phyloP scores from a whole-genome alignment of 2,888 invertebrate species.

The Callosobruchus maculatus region DNA sequence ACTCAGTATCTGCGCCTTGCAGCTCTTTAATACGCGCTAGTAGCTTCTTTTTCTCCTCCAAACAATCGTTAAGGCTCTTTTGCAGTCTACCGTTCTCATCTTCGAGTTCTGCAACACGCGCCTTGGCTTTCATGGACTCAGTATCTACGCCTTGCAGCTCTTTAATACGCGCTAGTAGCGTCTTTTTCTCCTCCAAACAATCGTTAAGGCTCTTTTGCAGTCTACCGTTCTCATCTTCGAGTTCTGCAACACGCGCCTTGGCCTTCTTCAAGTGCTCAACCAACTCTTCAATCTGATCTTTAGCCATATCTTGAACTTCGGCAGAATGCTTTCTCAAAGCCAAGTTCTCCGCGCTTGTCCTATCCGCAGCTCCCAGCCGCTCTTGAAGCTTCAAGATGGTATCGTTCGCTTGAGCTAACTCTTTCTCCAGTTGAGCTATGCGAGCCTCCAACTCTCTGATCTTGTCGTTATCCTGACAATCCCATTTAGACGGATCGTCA shows the following conservation, averaged over 20 bases:
- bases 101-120: conserved; percentile 30
- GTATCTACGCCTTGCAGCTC: conserved; percentile 1
- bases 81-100: conserved; percentile 15
- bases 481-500: conserved; percentile 4
- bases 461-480: conserved; percentile 3
- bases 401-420: conserved; percentile 25
- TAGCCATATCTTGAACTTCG: conserved; percentile 42
- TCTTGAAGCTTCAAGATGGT: conserved; percentile 21
- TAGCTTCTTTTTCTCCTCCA: conserved; percentile 16
- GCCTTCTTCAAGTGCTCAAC: conserved; percentile 33
- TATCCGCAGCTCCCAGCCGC: conserved; percentile 13
- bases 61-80: conserved; percentile 11
- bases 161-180: conserved; percentile 9
- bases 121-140: conserved; percentile 14
- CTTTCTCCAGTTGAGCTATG: conserved; percentile 19
- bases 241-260: conserved; percentile 25
- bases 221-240: conserved; percentile 25
- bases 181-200: conserved; percentile 17
- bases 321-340: conserved; percentile 37
- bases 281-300: conserved; percentile 40
- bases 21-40: conserved; percentile 11
- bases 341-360: conserved; percentile 34
- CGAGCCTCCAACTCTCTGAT: conserved; percentile 10
- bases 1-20: background rate
- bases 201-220: conserved; percentile 12